These are phyloP conservation scores for Lasius fuliginosus DNA, from an alignment of 2,888 invertebrate species.

Conservation along the genomic window DNA sequence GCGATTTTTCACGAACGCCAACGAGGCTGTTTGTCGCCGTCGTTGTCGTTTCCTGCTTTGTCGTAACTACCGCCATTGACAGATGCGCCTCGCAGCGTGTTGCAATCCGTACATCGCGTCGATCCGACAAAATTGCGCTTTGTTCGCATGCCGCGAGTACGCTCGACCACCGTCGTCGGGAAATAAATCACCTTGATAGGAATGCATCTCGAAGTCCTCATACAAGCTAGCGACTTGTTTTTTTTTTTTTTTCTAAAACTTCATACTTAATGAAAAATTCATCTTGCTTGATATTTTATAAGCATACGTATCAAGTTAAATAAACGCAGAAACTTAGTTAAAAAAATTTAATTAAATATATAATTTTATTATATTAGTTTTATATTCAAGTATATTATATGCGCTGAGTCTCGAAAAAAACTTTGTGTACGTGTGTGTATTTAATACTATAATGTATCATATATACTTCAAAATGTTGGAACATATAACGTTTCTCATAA, in stretches of 20 bases:
- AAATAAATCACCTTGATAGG: conserved; percentile 48
- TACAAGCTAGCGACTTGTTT: conserved; percentile 3
- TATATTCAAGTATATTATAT: conserved; percentile 7
- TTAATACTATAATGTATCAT: neutral
- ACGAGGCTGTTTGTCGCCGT: conserved; percentile 53
- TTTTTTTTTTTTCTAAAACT: conserved; percentile 11
- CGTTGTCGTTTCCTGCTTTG: conserved; percentile 59
- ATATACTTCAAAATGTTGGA: neutral
- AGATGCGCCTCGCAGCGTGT: conserved; percentile 43
- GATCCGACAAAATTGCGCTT: conserved; percentile 60
- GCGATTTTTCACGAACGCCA: conserved; percentile 54
- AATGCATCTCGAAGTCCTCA: conserved; percentile 47
- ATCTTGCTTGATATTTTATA: neutral
- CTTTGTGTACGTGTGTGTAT: neutral
- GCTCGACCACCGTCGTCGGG: conserved; percentile 12
- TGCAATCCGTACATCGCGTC: conserved; percentile 61
- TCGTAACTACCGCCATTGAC: conserved; percentile 56
- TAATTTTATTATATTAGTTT: neutral
- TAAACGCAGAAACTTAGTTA: neutral
- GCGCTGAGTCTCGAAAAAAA: neutral
- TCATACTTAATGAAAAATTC: conserved; percentile 6
- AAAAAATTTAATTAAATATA: too few relatives aligned
- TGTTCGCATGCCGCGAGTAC: conserved; percentile 14
- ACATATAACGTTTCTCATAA: neutral
- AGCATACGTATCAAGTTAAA: conserved; percentile 9